phyloP scores from a whole-genome alignment of 1,140 invertebrate species.

The Danaus melanippus region DNA sequence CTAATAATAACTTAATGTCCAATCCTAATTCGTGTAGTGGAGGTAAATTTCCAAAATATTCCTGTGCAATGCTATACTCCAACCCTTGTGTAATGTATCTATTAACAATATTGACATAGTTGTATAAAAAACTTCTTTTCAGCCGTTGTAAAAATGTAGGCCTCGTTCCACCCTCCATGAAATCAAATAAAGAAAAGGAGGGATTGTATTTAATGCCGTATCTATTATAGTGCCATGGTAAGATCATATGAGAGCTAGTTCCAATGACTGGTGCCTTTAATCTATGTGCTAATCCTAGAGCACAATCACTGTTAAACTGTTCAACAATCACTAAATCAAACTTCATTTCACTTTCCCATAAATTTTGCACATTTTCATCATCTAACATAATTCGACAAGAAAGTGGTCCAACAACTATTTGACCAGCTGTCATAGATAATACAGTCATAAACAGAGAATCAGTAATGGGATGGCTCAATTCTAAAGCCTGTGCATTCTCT shows the following conservation, averaged over 20 bases:
- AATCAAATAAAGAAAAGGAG: constrained; percentile 70
- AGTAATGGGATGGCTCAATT: constrained; percentile 39
- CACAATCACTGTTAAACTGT: constrained; percentile 79
- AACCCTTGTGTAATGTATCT: constrained; percentile 39
- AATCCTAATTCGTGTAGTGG: constrained; percentile 72
- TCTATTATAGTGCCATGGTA: constrained; percentile 74
- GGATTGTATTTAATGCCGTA: constrained; percentile 74
- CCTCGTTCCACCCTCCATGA: constrained; percentile 58
- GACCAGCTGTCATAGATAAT: too few species aligned
- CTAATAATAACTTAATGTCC: constrained; percentile 74
- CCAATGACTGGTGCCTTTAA: constrained; percentile 76
- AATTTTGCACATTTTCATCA: constrained; percentile 54
- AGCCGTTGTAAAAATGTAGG: constrained; percentile 53
- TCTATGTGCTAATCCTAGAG: constrained; percentile 74
- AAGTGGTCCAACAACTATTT: constrained; percentile 18
- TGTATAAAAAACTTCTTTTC: constrained; percentile 35
- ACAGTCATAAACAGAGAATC: constrained; percentile 9
- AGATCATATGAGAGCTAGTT: constrained; percentile 69
- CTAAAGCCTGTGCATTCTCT: constrained; percentile 34
- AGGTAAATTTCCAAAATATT: constrained; percentile 74
- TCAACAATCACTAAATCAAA: constrained; percentile 80
- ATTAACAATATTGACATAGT: constrained; percentile 39
- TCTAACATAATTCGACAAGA: constrained; percentile 58
- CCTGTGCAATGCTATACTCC: constrained; percentile 50
- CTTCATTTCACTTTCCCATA: constrained; percentile 57